Evolutionary conservation across 1,140 invertebrate species (phyloP).

Genomic region (Bicyclus anynana): DNA sequence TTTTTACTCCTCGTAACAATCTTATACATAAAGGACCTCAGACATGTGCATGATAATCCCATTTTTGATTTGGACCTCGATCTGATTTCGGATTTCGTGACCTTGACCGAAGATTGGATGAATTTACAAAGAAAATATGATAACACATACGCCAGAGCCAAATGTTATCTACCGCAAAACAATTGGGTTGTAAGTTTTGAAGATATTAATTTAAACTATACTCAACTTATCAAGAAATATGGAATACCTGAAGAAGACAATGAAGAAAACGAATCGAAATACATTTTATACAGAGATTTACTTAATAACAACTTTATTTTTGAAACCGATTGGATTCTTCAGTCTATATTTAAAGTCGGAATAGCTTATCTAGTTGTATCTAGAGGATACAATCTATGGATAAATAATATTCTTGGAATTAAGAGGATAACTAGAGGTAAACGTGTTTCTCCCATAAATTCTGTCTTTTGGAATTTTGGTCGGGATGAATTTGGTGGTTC

Average conservation of each 20-base stretch:
- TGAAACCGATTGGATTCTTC: constrained; percentile 81
- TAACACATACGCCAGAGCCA: constrained; percentile 1
- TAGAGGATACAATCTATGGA: constrained; percentile 82
- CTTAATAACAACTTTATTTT: constrained; percentile 41
- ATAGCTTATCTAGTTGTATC: constrained; percentile 80
- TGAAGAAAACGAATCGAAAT: constrained; percentile 6
- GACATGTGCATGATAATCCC: constrained; percentile 7
- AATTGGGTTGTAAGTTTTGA: constrained; percentile 16
- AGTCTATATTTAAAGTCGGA: constrained; percentile 73
- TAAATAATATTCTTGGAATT: constrained; percentile 74
- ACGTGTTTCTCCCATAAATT: constrained; percentile 74
- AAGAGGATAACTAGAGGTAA: constrained; percentile 27
- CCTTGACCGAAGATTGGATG: constrained; percentile 13
- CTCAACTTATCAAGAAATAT: constrained; percentile 34
- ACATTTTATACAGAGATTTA: constrained; percentile 79
- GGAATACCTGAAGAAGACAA: constrained; percentile 24
- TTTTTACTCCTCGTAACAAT: constrained; percentile 14
- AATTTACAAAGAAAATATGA: constrained; percentile 11
- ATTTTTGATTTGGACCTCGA: constrained; percentile 18
- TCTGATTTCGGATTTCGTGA: constrained; percentile 14
- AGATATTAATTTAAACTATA: constrained; percentile 29
- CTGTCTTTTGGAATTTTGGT: constrained; percentile 75
- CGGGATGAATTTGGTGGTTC: constrained; percentile 79
- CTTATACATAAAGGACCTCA: constrained; percentile 13
- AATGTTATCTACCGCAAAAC: constrained; percentile 10